Evolutionary conservation across 2,888 invertebrate species (phyloP).

Genomic region (Protodeltote pygarga): DNA sequence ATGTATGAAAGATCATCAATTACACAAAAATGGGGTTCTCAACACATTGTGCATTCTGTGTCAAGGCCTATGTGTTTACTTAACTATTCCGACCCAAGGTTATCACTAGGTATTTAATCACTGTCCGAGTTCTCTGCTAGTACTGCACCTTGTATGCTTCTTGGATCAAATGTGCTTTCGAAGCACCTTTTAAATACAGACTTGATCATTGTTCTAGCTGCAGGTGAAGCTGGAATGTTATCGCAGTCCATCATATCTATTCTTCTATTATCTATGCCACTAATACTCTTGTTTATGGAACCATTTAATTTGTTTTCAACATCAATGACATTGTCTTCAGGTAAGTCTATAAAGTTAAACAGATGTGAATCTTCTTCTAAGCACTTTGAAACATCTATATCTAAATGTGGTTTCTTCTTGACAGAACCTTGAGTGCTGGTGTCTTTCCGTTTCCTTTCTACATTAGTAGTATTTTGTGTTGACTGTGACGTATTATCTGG

Average conservation of each 20-base stretch:
- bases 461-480: conserved; percentile 73
- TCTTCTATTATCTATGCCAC: conserved; percentile 33
- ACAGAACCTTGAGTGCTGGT: conserved; percentile 53
- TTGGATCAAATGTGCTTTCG: conserved; percentile 90
- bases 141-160: conserved; percentile 86
- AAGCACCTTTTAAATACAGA: conserved; percentile 91
- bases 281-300: conserved; percentile 37
- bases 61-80: not conserved
- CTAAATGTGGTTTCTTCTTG: conserved; percentile 76
- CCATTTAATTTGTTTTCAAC: conserved; percentile 44
- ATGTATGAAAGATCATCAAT: too few species aligned
- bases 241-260: conserved; percentile 72
- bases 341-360: conserved; percentile 81
- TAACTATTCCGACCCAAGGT: too few species aligned
- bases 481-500: conserved; percentile 81
- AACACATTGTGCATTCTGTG: not conserved
- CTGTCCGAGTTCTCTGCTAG: conserved; percentile 92
- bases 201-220: conserved; percentile 87
- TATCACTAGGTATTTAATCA: conserved; percentile 63
- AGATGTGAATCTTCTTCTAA: conserved; percentile 83
- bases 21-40: too few species aligned
- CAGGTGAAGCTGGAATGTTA: conserved; percentile 87
- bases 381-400: conserved; percentile 71
- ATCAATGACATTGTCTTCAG: conserved; percentile 56
- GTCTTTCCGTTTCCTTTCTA: conserved; percentile 67